Evolutionary conservation across 2,797 vertebrate species (phyloP).

Genomic region (Streptopelia turtur): DNA sequence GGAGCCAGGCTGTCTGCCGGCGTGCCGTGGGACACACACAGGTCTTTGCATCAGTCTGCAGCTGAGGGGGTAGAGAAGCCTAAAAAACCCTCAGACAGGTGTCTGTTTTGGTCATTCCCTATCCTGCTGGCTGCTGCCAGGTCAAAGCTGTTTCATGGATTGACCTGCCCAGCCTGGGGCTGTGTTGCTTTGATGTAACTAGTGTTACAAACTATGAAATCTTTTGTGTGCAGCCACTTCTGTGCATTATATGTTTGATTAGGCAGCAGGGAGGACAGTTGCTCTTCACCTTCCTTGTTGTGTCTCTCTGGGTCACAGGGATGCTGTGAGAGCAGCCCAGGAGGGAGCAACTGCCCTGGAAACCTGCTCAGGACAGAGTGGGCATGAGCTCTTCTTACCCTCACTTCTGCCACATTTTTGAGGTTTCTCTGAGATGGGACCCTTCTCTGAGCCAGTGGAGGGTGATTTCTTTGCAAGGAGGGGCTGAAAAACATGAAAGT

Average conservation of each 20-base stretch:
- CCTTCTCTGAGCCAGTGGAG: background rate
- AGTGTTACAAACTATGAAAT: background rate
- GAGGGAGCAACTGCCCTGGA: background rate
- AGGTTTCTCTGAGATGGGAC: background rate
- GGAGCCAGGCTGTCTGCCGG: background rate
- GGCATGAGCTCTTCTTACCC: accelerated
- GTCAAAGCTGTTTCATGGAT: background rate
- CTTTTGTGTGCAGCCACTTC: background rate
- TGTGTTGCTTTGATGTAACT: background rate
- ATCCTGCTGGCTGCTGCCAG: background rate
- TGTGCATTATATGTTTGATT: accelerated
- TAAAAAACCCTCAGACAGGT: background rate
- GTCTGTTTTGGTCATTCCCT: background rate
- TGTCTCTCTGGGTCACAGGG: background rate
- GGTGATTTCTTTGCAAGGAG: background rate
- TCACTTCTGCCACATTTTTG: accelerated
- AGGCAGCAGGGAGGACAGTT: background rate
- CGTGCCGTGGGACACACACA: accelerated
- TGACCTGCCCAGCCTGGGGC: background rate
- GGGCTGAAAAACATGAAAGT: background rate
- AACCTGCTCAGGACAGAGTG: background rate
- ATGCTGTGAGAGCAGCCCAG: background rate
- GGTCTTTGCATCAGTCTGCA: background rate
- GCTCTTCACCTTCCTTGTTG: background rate
- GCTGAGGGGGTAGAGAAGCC: background rate